A percentile compares a stretch with the other conserved stretches of the same genome.
Evolutionary conservation across 2,888 invertebrate genomes (phyloP).

Genomic region (Chorisops tibialis): DNA sequence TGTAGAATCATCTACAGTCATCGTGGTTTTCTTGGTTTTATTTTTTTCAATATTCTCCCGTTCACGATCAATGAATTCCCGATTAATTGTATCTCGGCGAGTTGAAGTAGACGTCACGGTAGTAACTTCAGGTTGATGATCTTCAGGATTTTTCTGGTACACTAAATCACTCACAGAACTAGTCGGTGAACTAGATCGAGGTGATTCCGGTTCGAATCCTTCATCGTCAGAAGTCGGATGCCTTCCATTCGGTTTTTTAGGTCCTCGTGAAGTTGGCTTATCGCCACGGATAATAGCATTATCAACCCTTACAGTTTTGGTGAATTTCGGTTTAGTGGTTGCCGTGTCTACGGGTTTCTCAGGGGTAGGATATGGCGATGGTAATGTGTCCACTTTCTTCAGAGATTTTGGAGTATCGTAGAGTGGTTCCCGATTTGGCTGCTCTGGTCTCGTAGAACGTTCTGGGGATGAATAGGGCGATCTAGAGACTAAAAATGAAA

Average conservation of each 20-base stretch:
- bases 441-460: slow-evolving; percentile 24
- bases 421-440: background rate
- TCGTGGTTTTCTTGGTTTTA: background rate
- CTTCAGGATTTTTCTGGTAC: slow-evolving; percentile 35
- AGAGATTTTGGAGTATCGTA: background rate
- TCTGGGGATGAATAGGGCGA: slow-evolving; percentile 26
- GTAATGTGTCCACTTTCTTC: background rate
- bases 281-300: background rate
- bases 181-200: slow-evolving; percentile 54
- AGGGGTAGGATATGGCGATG: background rate
- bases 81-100: background rate
- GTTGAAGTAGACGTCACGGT: background rate
- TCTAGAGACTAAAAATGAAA: slow-evolving; percentile 26
- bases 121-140: background rate
- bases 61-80: slow-evolving; percentile 12
- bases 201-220: slow-evolving; percentile 38
- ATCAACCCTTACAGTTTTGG: slow-evolving; percentile 29
- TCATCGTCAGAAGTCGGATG: slow-evolving; percentile 36
- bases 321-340: slow-evolving; percentile 17
- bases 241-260: slow-evolving; percentile 26
- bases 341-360: background rate
- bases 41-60: background rate
- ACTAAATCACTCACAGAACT: slow-evolving; percentile 58
- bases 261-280: background rate
- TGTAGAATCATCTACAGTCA: slow-evolving; percentile 4